phyloP scores from a whole-genome alignment of 2,113 vertebrate genomes.

The Daphoenositta chrysoptera region DNA sequence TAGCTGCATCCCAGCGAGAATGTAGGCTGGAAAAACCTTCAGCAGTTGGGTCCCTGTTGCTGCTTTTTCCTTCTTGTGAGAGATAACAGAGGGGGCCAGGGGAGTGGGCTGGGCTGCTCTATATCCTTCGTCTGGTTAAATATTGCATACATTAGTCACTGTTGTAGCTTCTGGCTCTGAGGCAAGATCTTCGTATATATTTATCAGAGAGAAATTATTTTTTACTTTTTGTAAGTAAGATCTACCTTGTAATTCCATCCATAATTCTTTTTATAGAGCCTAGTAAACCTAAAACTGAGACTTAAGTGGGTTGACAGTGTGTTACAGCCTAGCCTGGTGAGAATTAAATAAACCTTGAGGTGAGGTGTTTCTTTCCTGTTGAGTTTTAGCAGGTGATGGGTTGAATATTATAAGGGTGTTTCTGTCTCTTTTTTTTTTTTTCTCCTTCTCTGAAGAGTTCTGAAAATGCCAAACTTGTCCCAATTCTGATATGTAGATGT shows the following conservation, averaged over 20 bases:
- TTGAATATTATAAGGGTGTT: background rate
- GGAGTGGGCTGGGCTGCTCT: background rate
- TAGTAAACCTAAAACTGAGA: background rate
- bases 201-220: background rate
- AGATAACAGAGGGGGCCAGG: background rate
- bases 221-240: background rate
- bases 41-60: background rate
- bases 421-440: background rate
- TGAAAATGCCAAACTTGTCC: background rate
- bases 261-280: background rate
- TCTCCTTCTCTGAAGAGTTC: background rate
- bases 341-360: background rate
- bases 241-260: background rate
- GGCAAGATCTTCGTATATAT: accelerated
- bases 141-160: background rate
- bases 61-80: background rate
- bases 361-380: background rate
- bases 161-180: background rate
- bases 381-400: background rate
- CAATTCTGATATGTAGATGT: background rate
- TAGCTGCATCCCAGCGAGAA: background rate
- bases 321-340: background rate
- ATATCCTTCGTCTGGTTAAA: accelerated
- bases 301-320: background rate
- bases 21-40: background rate